Percentiles rank a stretch among this genome's conserved stretches.
phyloP scores from a whole-genome alignment of 2,113 vertebrate species.

The Urocynchramus pylzowi region DNA sequence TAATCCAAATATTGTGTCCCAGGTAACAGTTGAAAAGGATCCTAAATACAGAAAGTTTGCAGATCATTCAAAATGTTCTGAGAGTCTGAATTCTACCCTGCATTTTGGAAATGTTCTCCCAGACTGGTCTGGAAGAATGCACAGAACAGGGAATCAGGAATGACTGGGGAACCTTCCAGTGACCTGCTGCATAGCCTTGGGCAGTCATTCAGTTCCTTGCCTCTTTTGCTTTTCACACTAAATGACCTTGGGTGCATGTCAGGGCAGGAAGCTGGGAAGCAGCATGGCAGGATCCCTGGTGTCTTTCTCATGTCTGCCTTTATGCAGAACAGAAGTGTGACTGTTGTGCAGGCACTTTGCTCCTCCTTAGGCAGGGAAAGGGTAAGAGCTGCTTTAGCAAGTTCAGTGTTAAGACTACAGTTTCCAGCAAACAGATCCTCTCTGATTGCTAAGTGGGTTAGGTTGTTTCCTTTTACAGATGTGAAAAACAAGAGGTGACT shows the following conservation, averaged over 20 bases:
- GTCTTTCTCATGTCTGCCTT: not conserved
- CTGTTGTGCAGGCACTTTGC: not conserved
- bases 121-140: not conserved
- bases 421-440: not conserved
- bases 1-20: conserved; percentile 64
- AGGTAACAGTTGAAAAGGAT: conserved; percentile 58
- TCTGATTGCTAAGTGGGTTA: not conserved
- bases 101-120: conserved; percentile 60
- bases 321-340: not conserved
- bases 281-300: not conserved
- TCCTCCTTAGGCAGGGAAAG: not conserved
- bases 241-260: not conserved
- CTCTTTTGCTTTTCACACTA: not conserved
- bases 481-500: not conserved
- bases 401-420: not conserved
- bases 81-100: conserved; percentile 48
- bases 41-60: conserved; percentile 64
- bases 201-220: not conserved
- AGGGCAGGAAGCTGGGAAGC: not conserved
- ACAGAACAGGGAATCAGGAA: not conserved
- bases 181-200: not conserved
- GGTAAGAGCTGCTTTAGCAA: not conserved
- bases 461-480: not conserved
- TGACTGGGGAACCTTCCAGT: not conserved
- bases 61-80: conserved; percentile 60